These are phyloP conservation scores for Macrophya alboannulata DNA, from an alignment of 2,888 invertebrate genomes.

Conservation along the genomic window DNA sequence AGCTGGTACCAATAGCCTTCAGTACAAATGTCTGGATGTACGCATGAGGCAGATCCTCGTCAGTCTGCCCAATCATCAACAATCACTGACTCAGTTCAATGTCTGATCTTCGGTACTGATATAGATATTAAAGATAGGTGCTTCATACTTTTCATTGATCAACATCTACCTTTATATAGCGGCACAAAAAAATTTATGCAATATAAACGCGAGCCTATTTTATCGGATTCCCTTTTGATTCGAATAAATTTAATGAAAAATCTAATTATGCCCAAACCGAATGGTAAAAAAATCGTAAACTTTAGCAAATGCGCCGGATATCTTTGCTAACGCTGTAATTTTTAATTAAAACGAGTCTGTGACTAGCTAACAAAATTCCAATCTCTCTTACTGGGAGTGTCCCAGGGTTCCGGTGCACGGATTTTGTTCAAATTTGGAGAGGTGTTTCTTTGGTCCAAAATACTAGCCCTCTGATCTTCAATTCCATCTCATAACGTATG, in stretches of 20 bases:
- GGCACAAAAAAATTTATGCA: slow-evolving; percentile 70
- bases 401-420: too few relatives aligned
- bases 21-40: slow-evolving; percentile 97
- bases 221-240: slow-evolving; percentile 59
- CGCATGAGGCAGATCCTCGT: slow-evolving; percentile 96
- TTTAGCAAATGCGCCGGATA: neutral
- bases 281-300: neutral
- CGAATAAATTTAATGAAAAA: neutral
- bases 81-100: slow-evolving; percentile 74
- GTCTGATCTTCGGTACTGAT: slow-evolving; percentile 69
- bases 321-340: too few relatives aligned
- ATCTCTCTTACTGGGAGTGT: neutral
- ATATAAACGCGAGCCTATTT: slow-evolving; percentile 58
- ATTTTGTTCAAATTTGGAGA: too few relatives aligned
- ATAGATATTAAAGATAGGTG: slow-evolving; percentile 68
- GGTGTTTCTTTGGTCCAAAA: too few relatives aligned
- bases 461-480: too few relatives aligned
- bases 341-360: too few relatives aligned
- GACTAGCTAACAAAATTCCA: neutral
- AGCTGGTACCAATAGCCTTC: slow-evolving; percentile 93
- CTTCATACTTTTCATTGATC: slow-evolving; percentile 68
- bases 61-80: slow-evolving; percentile 88
- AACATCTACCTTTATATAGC: slow-evolving; percentile 70
- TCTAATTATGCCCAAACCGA: neutral
- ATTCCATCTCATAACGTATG: too few relatives aligned